Percentiles rank a stretch among this genome's conserved stretches.
Conservation (phyloP, 2,113 vertebrate genomes). For the Scatophagus argus region DNA sequence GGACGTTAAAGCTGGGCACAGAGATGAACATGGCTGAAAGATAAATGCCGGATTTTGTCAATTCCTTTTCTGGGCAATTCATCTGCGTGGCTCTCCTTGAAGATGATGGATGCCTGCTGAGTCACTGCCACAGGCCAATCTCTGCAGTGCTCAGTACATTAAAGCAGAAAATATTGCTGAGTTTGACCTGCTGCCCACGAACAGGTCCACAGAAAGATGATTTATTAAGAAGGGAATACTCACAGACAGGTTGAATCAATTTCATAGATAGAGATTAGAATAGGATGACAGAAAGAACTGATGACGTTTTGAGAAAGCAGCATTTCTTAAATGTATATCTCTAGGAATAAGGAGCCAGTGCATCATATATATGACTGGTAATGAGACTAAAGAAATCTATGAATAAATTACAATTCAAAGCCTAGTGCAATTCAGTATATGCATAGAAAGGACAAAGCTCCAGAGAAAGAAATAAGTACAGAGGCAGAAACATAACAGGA, state of each 20-base stretch:
- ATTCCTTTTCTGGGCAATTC: slow-evolving; percentile 30
- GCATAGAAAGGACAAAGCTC: background rate
- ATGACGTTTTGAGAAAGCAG: slow-evolving; percentile 26
- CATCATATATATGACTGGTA: slow-evolving; percentile 5
- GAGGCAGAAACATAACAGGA: background rate
- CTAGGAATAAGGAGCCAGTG: background rate
- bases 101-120: slow-evolving; percentile 71
- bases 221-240: slow-evolving; percentile 71
- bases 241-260: slow-evolving; percentile 58
- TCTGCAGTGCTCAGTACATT: slow-evolving; percentile 53
- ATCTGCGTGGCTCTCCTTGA: slow-evolving; percentile 52
- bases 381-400: background rate
- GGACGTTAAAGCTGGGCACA: background rate
- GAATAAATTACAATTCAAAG: slow-evolving; percentile 5
- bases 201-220: slow-evolving; percentile 50
- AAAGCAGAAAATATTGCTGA: slow-evolving; percentile 72
- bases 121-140: slow-evolving; percentile 55
- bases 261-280: slow-evolving; percentile 56
- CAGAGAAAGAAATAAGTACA: background rate
- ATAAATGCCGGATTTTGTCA: slow-evolving; percentile 43
- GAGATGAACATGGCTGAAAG: slow-evolving; percentile 15
- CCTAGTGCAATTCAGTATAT: background rate
- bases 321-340: slow-evolving; percentile 29
- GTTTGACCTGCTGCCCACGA: slow-evolving; percentile 55
- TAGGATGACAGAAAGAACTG: slow-evolving; percentile 31